Percentiles rank a stretch among this genome's conserved stretches.
Conservation (phyloP, 2,113 vertebrate species). For the Climacteris rufus region DNA sequence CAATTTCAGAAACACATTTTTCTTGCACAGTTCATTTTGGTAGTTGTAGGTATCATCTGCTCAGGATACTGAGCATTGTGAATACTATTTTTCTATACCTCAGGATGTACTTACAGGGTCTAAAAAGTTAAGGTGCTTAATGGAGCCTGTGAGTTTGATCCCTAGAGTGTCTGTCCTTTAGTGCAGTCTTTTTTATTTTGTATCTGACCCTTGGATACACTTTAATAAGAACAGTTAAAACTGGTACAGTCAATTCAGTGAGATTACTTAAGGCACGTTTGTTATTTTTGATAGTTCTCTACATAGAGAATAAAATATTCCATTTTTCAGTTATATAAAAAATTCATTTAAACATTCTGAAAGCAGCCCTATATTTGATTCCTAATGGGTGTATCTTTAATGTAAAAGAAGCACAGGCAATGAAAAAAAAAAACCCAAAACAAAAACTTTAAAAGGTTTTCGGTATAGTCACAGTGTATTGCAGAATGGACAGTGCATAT, state of each 20-base stretch:
- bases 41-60: not conserved
- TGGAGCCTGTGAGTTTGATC: not conserved
- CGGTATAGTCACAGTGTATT: not conserved
- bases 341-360: not conserved
- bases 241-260: not conserved
- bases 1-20: not conserved
- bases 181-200: not conserved
- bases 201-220: not conserved
- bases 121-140: not conserved
- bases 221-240: not conserved
- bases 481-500: not conserved
- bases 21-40: not conserved
- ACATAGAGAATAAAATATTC: not conserved
- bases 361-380: not conserved
- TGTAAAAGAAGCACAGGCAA: not conserved
- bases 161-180: not conserved
- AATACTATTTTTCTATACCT: not conserved
- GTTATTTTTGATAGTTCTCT: not conserved
- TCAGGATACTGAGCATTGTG: not conserved
- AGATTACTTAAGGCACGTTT: not conserved
- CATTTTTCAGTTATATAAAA: not conserved
- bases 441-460: not conserved
- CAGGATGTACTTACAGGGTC: not conserved
- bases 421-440: not conserved
- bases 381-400: not conserved